Evolutionary conservation across 2,888 invertebrate genomes (phyloP), one percentile per base, ranked within the genome.

Genomic region (Acanthosoma haemorrhoidale): DNA sequence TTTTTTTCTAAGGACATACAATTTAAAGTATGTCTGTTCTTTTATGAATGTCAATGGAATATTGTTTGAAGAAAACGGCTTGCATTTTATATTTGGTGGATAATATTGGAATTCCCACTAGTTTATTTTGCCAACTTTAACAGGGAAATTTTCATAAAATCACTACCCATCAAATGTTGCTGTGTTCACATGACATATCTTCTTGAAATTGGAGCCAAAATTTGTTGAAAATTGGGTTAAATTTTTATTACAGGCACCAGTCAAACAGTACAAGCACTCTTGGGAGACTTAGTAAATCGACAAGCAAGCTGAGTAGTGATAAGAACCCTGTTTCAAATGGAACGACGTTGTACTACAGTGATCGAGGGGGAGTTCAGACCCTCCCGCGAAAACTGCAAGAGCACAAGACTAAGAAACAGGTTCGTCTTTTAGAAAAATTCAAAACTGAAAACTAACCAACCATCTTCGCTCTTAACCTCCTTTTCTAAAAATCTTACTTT

Each of bases 211-310:
- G 61, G 59, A 41, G 38, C 64, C 63, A 51, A 60, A 60, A 69
- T 59, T 51, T 71, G 31, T 18, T 61, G 58, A 75, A 76, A 76
- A 75, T 76, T 76, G 77, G 76, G 64, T 41, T 64, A 2, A 64
- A 64, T 64, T 77, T 78, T 79, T 80, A 78, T 82, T 87, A 75
- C 85, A 88, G 88, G 81, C 86, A 85, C 75, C 74, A 75, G 38
- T 72, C 74, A 57, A 73, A 72, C 36, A 86, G 86, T 78, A 86
- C 85, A 78, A 85, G 86, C 76, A 91, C 91, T 38, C 83, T 92
- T 77, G 92, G 91, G 72, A 86, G 92, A 75, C 88, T 90, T 82
- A 91, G 91, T 83, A 92, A 91, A 81, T 90, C 91, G 21, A 88
- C 90, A 60, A 87, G 90, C 78, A 86, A 90, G 80, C 80, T 80